phyloP scores from a whole-genome alignment of 1,140 invertebrate genomes.

The Trachymyrmex septentrionalis region DNA sequence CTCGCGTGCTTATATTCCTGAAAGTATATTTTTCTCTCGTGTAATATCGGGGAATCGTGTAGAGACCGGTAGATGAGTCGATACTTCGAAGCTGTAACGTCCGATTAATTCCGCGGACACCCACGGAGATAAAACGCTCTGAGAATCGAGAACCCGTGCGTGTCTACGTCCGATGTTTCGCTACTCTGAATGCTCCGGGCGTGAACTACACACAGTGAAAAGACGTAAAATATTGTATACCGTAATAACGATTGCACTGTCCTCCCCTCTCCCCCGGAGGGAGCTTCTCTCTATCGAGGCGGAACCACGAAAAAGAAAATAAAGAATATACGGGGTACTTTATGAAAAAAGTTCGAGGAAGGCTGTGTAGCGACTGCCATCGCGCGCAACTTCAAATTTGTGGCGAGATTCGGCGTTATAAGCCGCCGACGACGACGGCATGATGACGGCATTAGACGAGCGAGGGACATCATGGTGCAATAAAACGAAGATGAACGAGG shows the following conservation, averaged over 20 bases:
- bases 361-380: not conserved
- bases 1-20: conserved; percentile 26
- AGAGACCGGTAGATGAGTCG: conserved; percentile 41
- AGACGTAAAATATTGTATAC: conserved; percentile 51
- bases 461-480: conserved; percentile 2
- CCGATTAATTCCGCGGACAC: conserved; percentile 59
- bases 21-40: conserved; percentile 61
- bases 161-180: conserved; percentile 33
- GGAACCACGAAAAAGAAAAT: conserved; percentile 24
- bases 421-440: conserved; percentile 22
- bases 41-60: conserved; percentile 43
- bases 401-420: conserved; percentile 43
- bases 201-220: not conserved
- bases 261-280: not conserved
- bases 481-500: conserved; percentile 35
- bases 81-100: conserved; percentile 50
- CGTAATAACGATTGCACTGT: conserved; percentile 8
- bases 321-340: conserved; percentile 32
- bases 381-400: conserved; percentile 44
- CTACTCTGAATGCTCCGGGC: conserved; percentile 6
- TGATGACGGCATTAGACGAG: conserved; percentile 41
- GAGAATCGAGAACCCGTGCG: conserved; percentile 38
- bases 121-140: conserved; percentile 41
- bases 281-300: not conserved
- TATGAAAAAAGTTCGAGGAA: conserved; percentile 47